These are phyloP conservation scores for Salmo trutta DNA, from an alignment of 2,797 vertebrate species.

Conservation along the genomic window DNA sequence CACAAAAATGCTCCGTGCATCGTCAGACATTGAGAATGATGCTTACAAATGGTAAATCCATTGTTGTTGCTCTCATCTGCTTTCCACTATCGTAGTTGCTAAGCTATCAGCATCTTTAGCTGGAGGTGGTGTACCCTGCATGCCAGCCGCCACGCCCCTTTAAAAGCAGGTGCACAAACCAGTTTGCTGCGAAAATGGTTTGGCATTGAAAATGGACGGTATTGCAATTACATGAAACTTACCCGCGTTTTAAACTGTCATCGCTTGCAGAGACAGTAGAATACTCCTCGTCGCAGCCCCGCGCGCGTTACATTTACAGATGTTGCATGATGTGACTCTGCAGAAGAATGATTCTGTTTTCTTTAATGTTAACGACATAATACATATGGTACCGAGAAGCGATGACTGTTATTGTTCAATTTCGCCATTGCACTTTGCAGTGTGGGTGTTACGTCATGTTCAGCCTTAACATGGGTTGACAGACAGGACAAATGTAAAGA, in stretches of 20 bases:
- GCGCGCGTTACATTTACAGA: constrained; percentile 41
- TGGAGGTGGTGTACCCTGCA: constrained; percentile 53
- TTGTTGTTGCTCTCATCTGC: constrained; percentile 51
- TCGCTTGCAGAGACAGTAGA: constrained; percentile 40
- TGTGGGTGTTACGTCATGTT: constrained; percentile 75
- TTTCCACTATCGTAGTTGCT: constrained; percentile 64
- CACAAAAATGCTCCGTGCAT: neutral
- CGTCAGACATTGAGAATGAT: neutral
- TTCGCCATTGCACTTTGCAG: constrained; percentile 78
- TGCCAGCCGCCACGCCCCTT: constrained; percentile 69
- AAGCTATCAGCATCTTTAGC: constrained; percentile 68
- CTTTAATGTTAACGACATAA: constrained; percentile 64
- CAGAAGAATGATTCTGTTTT: constrained; percentile 47
- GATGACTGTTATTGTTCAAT: constrained; percentile 75
- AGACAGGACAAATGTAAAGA: too few relatives aligned
- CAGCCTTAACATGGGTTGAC: constrained; percentile 10
- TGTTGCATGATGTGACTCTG: constrained; percentile 27
- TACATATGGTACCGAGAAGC: constrained; percentile 61
- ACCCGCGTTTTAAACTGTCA: constrained; percentile 69
- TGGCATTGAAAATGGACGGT: constrained; percentile 19
- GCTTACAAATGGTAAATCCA: constrained; percentile 55
- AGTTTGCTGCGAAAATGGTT: constrained; percentile 17
- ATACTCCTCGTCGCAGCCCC: constrained; percentile 44
- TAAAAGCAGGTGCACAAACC: constrained; percentile 39
- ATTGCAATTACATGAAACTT: constrained; percentile 32